phyloP scores from a whole-genome alignment of 2,113 vertebrate species.

The Peromyscus polionotus region DNA sequence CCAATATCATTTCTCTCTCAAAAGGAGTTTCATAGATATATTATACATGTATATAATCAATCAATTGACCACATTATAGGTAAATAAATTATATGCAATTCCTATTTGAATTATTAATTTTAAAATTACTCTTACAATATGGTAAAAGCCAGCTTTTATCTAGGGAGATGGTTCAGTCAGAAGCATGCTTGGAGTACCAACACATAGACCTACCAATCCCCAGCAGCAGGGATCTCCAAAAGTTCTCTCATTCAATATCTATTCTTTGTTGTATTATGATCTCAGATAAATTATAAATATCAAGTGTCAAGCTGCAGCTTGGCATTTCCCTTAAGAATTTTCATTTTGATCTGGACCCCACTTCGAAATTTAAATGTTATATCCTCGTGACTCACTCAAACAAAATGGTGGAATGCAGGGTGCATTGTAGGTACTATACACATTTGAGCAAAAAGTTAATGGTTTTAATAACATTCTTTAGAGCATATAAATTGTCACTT shows the following conservation, averaged over 20 bases:
- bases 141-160: not conserved
- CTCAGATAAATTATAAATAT: constrained; percentile 31
- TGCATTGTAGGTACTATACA: not conserved
- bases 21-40: not conserved
- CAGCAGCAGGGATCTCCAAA: not conserved
- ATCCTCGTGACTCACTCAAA: not conserved
- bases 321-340: not conserved
- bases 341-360: not conserved
- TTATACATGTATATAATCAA: not conserved
- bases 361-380: not conserved
- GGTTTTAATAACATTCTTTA: constrained; percentile 29
- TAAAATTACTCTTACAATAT: not conserved
- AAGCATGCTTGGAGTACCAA: not conserved
- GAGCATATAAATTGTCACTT: constrained; percentile 48
- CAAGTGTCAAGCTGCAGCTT: not conserved
- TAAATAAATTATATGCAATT: not conserved
- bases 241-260: not conserved
- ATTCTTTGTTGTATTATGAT: constrained; percentile 8
- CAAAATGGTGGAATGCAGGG: not conserved
- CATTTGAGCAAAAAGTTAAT: constrained; percentile 55
- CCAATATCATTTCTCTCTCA: not conserved
- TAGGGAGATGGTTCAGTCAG: not conserved
- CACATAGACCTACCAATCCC: not conserved
- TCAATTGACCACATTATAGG: not conserved
- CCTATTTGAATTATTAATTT: not conserved